Evolutionary conservation across 2,888 invertebrate species (phyloP), one percentile per base, ranked within the genome.

Genomic region (Taphrorychus bicolor): DNA sequence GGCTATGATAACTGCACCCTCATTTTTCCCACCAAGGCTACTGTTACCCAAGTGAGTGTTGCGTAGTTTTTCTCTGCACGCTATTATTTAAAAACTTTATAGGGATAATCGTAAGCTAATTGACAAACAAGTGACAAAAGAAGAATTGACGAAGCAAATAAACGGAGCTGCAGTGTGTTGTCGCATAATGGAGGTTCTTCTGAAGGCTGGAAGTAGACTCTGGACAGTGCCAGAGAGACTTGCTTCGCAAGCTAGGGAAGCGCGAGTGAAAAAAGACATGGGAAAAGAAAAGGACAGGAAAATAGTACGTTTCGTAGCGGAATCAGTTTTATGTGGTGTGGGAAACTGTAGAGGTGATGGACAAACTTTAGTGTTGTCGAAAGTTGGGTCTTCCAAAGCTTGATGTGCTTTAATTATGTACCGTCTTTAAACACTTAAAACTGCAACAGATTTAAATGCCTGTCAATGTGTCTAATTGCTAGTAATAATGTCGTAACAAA

Each of bases 1-100:
- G 41, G 92, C 96, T 24, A 95, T 95, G 89, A 96, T 97, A 75
- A 93, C 96, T 73, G 96, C 96, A 14, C 97, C 97, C n/a, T 94
- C 97, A 61, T 87, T 97, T 73, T 94, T 94, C 79, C 92, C 93
- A 69, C 93, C 93, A 72, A 88, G 81, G 73, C 79, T 81, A 68
- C 71, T 81, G 59, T 70, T 79, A 64, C 78, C 80, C 61, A 80
- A 80, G 82, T 81, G 76, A 74, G 45, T 2, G 1, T 32, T 32
- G 3, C 11, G 1, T 32, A 32, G 14, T 66, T 17, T 40, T 3
- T 16, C 16, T n/a, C 24, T 57, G 22, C 19, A 5, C 17, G 11
- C 41, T 22, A 18, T 24, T 16, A n/a, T 22, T 58, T 2, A 53
- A 59, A 45, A 5, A 45, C 4, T 53, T 23, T 49, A 24, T 60